Percentiles rank a stretch among this genome's conserved stretches.
Evolutionary conservation across 64 coral and sea anemone genomes (phyloP).

Genomic region (Montipora sp.): DNA sequence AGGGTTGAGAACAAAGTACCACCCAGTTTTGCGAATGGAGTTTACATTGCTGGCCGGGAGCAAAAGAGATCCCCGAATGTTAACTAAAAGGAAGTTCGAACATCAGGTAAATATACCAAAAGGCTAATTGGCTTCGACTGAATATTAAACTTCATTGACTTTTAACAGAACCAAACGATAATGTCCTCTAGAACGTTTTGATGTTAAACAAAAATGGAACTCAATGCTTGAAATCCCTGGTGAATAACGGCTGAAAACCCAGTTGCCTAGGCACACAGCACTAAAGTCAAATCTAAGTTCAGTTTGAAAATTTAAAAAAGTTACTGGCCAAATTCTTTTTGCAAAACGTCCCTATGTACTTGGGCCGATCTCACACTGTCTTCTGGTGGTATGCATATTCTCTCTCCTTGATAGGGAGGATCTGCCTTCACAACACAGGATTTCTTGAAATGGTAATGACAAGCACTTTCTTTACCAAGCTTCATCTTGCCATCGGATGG

Average conservation of each 20-base stretch:
- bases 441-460: constrained; percentile 47
- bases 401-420: constrained; percentile 13
- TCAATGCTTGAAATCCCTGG: not conserved
- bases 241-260: not conserved
- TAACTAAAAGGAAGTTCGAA: not conserved
- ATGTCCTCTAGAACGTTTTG: not conserved
- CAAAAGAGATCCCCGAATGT: not conserved
- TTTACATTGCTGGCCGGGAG: too few relatives aligned
- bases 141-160: not conserved
- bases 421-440: constrained; percentile 38
- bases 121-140: not conserved
- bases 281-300: not conserved
- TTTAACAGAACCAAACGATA: not conserved
- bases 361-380: not conserved
- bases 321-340: not conserved
- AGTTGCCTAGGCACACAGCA: not conserved
- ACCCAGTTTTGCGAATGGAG: too few relatives aligned
- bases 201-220: not conserved
- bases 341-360: not conserved
- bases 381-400: constrained; percentile 1
- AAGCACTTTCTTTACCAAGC: constrained; percentile 32
- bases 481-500: constrained; percentile 47
- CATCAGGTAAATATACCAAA: not conserved
- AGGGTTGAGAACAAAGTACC: too few relatives aligned
- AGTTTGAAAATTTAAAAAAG: not conserved